Conservation (phyloP, 1,140 invertebrate genomes). For the Neodiprion fabricii region DNA sequence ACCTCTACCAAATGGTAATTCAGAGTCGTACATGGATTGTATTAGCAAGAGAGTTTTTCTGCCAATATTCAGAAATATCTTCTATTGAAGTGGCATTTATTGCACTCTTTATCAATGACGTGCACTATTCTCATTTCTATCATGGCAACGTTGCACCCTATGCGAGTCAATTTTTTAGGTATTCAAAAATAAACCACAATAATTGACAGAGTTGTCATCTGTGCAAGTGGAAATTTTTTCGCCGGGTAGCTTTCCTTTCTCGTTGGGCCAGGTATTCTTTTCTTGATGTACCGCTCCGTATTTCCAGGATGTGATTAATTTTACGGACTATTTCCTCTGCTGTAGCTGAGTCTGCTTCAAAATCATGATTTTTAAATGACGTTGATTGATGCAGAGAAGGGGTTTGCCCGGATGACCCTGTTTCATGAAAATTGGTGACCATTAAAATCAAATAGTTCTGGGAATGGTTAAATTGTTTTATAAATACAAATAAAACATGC, state of each 20-base stretch:
- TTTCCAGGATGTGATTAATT: slow-evolving; percentile 85
- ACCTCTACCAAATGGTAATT: no score
- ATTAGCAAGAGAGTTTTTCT: no score
- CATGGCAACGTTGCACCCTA: not conserved
- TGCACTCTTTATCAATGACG: not conserved
- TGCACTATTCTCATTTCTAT: slow-evolving; percentile 1
- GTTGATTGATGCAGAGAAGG: slow-evolving; percentile 59
- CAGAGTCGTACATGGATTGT: no score
- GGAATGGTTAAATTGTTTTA: slow-evolving; percentile 8
- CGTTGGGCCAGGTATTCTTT: slow-evolving; percentile 76
- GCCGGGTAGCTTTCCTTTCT: slow-evolving; percentile 67
- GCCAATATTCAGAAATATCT: no score
- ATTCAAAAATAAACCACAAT: slow-evolving; percentile 6
- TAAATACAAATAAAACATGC: no score
- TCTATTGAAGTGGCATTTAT: not conserved
- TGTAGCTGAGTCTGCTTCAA: slow-evolving; percentile 78
- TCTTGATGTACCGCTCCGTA: slow-evolving; percentile 77
- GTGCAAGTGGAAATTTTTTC: slow-evolving; percentile 64
- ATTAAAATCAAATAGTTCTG: slow-evolving; percentile 19
- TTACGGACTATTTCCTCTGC: slow-evolving; percentile 86
- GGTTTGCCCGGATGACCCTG: slow-evolving; percentile 50
- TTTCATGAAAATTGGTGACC: slow-evolving; percentile 32
- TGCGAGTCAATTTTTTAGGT: slow-evolving; percentile 4
- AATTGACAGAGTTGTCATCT: slow-evolving; percentile 52
- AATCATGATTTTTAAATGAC: slow-evolving; percentile 85